Percentiles rank a stretch among this genome's conserved stretches.
Evolutionary conservation across 1,140 invertebrate genomes (phyloP).

Genomic region (Eumeta japonica): DNA sequence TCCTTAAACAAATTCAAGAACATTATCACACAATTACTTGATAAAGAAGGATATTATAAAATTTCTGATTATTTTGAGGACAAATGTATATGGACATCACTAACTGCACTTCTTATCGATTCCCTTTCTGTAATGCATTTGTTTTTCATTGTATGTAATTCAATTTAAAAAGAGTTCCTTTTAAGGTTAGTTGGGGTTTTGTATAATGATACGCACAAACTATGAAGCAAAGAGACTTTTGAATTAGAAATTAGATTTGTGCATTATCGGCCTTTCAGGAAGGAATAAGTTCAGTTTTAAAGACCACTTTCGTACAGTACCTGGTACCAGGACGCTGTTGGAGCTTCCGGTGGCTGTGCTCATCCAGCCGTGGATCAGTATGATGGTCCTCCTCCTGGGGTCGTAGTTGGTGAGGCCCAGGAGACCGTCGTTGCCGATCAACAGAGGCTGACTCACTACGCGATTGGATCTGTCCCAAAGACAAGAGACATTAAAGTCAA

Average conservation of each 20-base stretch:
- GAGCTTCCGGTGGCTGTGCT: constrained; percentile 7
- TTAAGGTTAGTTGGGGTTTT: too few species aligned
- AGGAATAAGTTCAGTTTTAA: not conserved
- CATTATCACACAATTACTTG: too few species aligned
- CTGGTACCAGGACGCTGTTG: constrained; percentile 14
- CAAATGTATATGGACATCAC: too few species aligned
- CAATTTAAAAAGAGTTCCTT: too few species aligned
- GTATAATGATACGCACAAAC: not conserved
- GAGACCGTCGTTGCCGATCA: constrained; percentile 10
- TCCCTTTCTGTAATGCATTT: too few species aligned
- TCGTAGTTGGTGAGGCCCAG: constrained; percentile 17
- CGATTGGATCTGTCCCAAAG: constrained; percentile 14
- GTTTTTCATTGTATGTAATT: too few species aligned
- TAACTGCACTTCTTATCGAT: too few species aligned
- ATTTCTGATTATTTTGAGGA: too few species aligned
- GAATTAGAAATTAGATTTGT: not conserved
- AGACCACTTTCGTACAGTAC: too few species aligned
- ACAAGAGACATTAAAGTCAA: too few species aligned
- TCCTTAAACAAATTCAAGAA: too few species aligned
- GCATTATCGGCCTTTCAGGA: not conserved
- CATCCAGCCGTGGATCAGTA: constrained; percentile 19
- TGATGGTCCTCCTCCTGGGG: constrained; percentile 7
- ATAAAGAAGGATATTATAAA: too few species aligned
- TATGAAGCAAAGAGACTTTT: not conserved
- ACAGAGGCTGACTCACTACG: constrained; percentile 15